Evolutionary conservation across 2,888 invertebrate species (phyloP).

Genomic region (Caenorhabditis sp.): DNA sequence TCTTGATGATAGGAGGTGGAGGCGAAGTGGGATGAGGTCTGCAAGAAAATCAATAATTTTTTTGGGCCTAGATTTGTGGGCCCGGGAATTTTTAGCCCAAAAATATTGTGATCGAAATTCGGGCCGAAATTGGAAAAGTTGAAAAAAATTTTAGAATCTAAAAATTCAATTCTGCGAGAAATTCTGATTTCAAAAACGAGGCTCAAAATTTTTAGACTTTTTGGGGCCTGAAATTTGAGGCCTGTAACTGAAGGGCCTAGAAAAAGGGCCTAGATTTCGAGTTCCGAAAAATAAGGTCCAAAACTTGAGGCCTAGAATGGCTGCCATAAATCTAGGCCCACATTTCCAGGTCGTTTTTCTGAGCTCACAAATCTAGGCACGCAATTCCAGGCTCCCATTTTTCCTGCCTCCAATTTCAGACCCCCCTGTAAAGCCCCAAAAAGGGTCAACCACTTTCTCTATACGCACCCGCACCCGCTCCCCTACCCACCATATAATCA

Average conservation of each 20-base stretch:
- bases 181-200: not conserved
- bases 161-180: not conserved
- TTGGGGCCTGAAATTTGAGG: not conserved
- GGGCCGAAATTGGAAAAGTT: not conserved
- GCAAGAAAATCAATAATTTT: constrained; percentile 9
- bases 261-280: too few relatives aligned
- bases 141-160: not conserved
- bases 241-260: not conserved
- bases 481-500: constrained; percentile 46
- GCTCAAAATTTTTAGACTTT: not conserved
- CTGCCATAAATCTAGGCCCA: too few relatives aligned
- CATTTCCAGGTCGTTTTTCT: too few relatives aligned
- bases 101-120: too few relatives aligned
- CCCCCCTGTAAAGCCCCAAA: too few relatives aligned
- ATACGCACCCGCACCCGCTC: too few relatives aligned
- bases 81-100: not conserved
- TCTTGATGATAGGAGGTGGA: constrained; percentile 21
- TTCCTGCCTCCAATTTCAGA: too few relatives aligned
- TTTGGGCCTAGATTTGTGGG: not conserved
- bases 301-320: too few relatives aligned
- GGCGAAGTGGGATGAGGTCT: constrained; percentile 41
- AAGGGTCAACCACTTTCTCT: too few relatives aligned
- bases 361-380: too few relatives aligned
- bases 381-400: too few relatives aligned
- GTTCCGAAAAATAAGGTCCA: too few relatives aligned